Base-by-base conservation (phyloP, 2,888 invertebrate genomes). In the Drosophila picticornis region DNA sequence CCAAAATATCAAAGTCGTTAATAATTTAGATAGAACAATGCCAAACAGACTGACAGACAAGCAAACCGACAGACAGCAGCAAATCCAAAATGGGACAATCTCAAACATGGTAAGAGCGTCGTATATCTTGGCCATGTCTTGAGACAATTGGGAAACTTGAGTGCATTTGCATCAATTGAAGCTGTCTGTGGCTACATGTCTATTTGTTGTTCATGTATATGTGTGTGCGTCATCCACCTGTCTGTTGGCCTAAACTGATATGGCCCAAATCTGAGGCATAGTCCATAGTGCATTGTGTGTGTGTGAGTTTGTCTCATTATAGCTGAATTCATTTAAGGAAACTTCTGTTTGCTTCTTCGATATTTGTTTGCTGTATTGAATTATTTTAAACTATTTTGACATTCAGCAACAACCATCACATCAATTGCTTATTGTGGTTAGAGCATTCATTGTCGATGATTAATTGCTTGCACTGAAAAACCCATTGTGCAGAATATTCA, bases 141-240 rank as follows among this genome's bases (percentile, higher is more conserved):
- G 75, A 69, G 83, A 70, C 78, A 55, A 52, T 62, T 56, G 70
- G 50, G 77, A 57, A 76, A 75, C 83, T 83, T 80, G 80, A 86
- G 84, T 85, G 84, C 87, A 85, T 85, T 85, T 84, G 71, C 40
- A 43, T 64, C 83, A 84, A 86, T 86, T 84, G 83, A 86, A 77
- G 65, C 83, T 80, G 84, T 86, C 81, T 82, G 46, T 46, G 70
- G 75, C 52, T 55, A 72, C 55, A 72, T 72, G 68, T 77, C 80
- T 58, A 68, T 61, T 55, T 66, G 52, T 51, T 50, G 29, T 29
- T 13, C 10, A 10, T 16, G 16, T 25, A 36, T 27, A 3, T 25
- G 6, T 55, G 55, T 34, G 32, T 34, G 32, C 13, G 38, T 34
- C 52, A 31, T 46, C 60, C 56, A 53, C 29, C 71, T 80, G 55